phyloP scores from a whole-genome alignment of 1,140 invertebrate genomes.

The Drosophila melanica region DNA sequence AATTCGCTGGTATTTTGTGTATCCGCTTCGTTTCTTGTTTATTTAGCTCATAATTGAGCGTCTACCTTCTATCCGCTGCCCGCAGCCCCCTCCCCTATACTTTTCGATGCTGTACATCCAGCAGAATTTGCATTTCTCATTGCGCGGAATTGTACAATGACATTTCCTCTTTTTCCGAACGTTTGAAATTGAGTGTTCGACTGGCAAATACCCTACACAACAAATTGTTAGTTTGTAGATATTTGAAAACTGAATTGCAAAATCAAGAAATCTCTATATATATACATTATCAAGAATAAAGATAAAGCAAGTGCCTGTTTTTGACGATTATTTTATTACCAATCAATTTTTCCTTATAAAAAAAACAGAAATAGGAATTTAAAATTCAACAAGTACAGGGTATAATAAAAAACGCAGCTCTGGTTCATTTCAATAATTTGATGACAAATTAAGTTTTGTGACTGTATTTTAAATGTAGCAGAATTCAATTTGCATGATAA shows the following conservation, averaged over 20 bases:
- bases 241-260: too few relatives aligned
- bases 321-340: too few relatives aligned
- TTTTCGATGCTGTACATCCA: slow-evolving; percentile 4
- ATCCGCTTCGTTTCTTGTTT: slow-evolving; percentile 58
- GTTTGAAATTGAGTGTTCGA: not conserved
- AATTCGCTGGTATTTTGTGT: slow-evolving; percentile 33
- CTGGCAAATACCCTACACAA: not conserved
- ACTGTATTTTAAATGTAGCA: slow-evolving; percentile 50
- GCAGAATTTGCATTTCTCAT: slow-evolving; percentile 49
- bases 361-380: too few relatives aligned
- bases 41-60: slow-evolving; percentile 67
- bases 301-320: too few relatives aligned
- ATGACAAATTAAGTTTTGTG: slow-evolving; percentile 77
- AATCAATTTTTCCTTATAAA: too few relatives aligned
- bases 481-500: slow-evolving; percentile 67
- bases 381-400: not conserved
- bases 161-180: slow-evolving; percentile 7
- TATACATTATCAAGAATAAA: too few relatives aligned
- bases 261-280: too few relatives aligned
- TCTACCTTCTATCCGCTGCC: slow-evolving; percentile 4
- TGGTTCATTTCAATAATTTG: slow-evolving; percentile 65
- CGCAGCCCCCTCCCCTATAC: not conserved
- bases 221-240: not conserved
- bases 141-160: not conserved
- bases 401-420: slow-evolving; percentile 18